Conservation (phyloP, 2,888 invertebrate species). For the Hololepta plana region DNA sequence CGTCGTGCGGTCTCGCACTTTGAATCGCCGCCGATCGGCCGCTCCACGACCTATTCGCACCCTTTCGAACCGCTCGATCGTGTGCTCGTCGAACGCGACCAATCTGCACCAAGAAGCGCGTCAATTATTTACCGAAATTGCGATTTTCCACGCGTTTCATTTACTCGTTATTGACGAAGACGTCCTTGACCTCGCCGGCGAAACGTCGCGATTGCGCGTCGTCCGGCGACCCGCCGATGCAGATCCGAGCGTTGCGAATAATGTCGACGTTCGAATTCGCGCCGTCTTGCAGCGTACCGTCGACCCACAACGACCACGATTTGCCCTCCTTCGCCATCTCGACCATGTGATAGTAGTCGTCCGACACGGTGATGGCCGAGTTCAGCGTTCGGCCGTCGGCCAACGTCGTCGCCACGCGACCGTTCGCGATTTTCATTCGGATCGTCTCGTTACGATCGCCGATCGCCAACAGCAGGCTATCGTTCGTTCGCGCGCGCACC, state of each 20-base stretch:
- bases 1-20: neutral
- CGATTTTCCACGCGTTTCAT: slow-evolving; percentile 17
- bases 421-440: slow-evolving; percentile 2
- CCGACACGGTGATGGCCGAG: no score
- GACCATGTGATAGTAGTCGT: slow-evolving; percentile 12
- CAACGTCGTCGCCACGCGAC: no score
- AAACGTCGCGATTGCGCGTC: no score
- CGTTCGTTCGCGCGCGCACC: slow-evolving; percentile 9
- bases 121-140: slow-evolving; percentile 4
- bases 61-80: slow-evolving; percentile 42
- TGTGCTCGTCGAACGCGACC: slow-evolving; percentile 36
- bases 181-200: slow-evolving; percentile 66
- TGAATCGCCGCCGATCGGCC: slow-evolving; percentile 13
- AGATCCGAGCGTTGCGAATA: no score
- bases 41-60: slow-evolving; percentile 42
- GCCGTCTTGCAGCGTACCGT: no score
- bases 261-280: no score
- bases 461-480: slow-evolving; percentile 5
- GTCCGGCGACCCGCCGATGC: no score
- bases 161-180: slow-evolving; percentile 65
- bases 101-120: slow-evolving; percentile 28
- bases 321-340: slow-evolving; percentile 7
- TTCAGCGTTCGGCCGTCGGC: slow-evolving; percentile 6
- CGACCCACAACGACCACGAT: slow-evolving; percentile 4
- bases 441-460: slow-evolving; percentile 9